phyloP scores from a whole-genome alignment of 1,140 invertebrate species.

The Harpegnathos saltator region DNA sequence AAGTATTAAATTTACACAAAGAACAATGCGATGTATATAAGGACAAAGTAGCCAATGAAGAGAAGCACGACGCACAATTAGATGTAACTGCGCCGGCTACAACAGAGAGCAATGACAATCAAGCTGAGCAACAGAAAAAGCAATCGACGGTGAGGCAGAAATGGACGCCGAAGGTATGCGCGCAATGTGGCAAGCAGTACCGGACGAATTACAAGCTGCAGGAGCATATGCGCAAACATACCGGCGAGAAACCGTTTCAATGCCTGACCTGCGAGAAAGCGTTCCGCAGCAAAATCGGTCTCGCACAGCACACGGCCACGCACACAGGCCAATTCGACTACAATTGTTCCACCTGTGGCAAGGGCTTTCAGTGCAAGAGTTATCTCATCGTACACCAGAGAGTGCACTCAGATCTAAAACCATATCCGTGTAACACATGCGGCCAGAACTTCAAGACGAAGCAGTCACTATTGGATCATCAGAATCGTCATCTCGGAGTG shows the following conservation, averaged over 20 bases:
- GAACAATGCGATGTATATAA: slow-evolving; percentile 80
- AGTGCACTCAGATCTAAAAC: slow-evolving; percentile 89
- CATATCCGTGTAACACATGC: slow-evolving; percentile 88
- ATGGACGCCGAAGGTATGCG: slow-evolving; percentile 86
- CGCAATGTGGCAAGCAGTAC: slow-evolving; percentile 87
- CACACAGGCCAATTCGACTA: slow-evolving; percentile 89
- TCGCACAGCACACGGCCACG: slow-evolving; percentile 90
- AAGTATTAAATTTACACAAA: slow-evolving; percentile 83
- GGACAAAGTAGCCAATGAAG: slow-evolving; percentile 53
- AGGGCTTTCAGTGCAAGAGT: slow-evolving; percentile 91
- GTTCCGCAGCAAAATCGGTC: slow-evolving; percentile 89
- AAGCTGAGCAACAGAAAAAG: slow-evolving; percentile 70
- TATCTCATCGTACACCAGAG: slow-evolving; percentile 90
- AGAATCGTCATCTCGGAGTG: slow-evolving; percentile 92
- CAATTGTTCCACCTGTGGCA: slow-evolving; percentile 89
- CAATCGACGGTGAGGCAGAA: slow-evolving; percentile 78
- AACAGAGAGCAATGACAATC: slow-evolving; percentile 53
- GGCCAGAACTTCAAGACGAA: slow-evolving; percentile 90
- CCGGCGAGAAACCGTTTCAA: slow-evolving; percentile 92
- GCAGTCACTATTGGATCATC: slow-evolving; percentile 91
- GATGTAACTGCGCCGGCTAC: slow-evolving; percentile 34
- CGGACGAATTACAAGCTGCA: slow-evolving; percentile 89
- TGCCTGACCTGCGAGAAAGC: slow-evolving; percentile 92
- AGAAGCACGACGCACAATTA: slow-evolving; percentile 59
- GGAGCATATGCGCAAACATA: slow-evolving; percentile 93